Conservation (phyloP, 2,797 vertebrate genomes). For the Clarias pachynema region DNA sequence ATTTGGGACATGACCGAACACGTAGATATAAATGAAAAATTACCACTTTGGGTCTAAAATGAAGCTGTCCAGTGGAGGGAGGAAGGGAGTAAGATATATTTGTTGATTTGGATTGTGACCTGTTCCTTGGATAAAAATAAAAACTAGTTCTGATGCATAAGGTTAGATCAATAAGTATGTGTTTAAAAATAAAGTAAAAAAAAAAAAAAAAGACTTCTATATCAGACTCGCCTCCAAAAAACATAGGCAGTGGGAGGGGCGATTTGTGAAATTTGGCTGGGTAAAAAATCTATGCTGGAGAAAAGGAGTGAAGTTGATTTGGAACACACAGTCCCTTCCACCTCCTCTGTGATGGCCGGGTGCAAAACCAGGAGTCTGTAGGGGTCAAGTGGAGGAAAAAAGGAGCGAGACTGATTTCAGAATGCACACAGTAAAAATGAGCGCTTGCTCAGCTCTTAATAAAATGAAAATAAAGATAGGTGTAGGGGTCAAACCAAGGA, state of each 20-base stretch:
- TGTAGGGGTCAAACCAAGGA: neutral
- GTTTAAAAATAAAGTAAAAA: neutral
- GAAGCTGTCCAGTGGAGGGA: constrained; percentile 16
- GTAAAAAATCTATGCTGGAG: too few species aligned
- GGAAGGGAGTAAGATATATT: neutral
- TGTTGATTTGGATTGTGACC: neutral
- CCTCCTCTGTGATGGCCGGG: neutral
- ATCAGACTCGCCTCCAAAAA: neutral
- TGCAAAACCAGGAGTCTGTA: neutral
- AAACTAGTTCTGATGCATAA: neutral
- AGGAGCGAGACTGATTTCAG: neutral
- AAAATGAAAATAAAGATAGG: neutral
- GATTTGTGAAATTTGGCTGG: neutral
- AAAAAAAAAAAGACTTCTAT: neutral
- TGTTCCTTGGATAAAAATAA: neutral
- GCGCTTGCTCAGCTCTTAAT: neutral
- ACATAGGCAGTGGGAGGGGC: neutral
- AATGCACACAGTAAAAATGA: neutral
- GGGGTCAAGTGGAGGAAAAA: neutral
- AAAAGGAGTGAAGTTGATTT: neutral
- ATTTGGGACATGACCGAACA: constrained; percentile 1
- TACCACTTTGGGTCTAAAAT: neutral
- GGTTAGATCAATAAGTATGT: neutral
- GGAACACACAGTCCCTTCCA: neutral
- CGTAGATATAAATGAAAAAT: constrained; percentile 1